Evolutionary conservation across 2,888 invertebrate species (phyloP), one percentile per base, ranked within the genome.

Genomic region (Cerastis leucographa): DNA sequence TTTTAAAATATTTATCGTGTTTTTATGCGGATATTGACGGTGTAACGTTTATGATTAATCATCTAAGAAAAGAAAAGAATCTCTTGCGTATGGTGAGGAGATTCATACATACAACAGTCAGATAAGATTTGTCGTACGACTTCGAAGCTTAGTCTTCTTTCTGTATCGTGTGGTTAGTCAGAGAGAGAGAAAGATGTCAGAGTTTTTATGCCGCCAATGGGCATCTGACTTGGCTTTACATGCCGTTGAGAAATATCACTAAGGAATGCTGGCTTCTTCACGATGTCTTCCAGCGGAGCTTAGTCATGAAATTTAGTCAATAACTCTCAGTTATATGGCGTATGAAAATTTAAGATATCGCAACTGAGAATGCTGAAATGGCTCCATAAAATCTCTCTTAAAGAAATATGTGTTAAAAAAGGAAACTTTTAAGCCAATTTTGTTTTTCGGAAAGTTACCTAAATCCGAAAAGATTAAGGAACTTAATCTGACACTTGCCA

Each of bases 1-100:
- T 67, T 76, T 82, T 62, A 46, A 44, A 61, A 62, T 49, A 11
- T 14, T 46, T 51, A n/a, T 68, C 67, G 14, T 68, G 42, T 54
- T 74, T 65, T 68, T 71, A 68, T 54, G 8, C 2, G 6, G n/a
- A 12, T 29, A 64, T 54, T 64, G 35, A 68, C 19, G 19, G 29
- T 9, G 65, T 22, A 62, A 49, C 12, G 8, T 65, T 54, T 61
- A 74, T 44, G 54, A 54, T 59, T 49, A 22, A 42, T 72, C n/a
- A n/a, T n/a, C n/a, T n/a, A n/a, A n/a, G n/a, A n/a, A n/a, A n/a
- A n/a, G n/a, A n/a, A n/a, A n/a, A n/a, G n/a, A 49, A 14, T 78
- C 5, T 65, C 11, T 42, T 8, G 22, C 9, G 14, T 40, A 54
- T n/a, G 11, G 25, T 25, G 22, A 51, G 0, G 11, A 14, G 54